These are phyloP conservation scores for Ennomos fuscantarius DNA, from an alignment of 2,888 invertebrate genomes.

Conservation along the genomic window DNA sequence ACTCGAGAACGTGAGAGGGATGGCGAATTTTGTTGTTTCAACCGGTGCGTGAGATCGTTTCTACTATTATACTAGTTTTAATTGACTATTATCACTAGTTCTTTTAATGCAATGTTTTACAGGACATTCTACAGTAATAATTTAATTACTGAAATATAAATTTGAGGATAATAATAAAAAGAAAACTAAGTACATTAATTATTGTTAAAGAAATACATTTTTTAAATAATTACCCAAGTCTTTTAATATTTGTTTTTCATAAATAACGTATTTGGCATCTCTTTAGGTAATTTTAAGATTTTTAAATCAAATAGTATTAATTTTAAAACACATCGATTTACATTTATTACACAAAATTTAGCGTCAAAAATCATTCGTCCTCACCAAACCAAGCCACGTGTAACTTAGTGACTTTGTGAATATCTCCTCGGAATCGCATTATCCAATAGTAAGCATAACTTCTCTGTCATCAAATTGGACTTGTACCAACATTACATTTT, in stretches of 20 bases:
- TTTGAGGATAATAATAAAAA: too few species aligned
- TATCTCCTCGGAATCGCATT: conserved; percentile 10
- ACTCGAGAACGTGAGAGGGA: conserved; percentile 48
- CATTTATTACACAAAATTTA: neutral
- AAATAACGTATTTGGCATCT: too few species aligned
- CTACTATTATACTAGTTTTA: conserved; percentile 7
- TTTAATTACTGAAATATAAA: too few species aligned
- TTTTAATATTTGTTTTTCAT: too few species aligned
- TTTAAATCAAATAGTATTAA: too few species aligned
- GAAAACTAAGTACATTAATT: neutral
- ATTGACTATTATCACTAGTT: neutral
- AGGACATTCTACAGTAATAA: too few species aligned
- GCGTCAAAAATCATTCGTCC: neutral
- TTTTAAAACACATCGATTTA: too few species aligned
- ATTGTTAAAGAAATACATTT: too few species aligned
- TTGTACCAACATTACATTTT: conserved; percentile 40
- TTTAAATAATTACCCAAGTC: too few species aligned
- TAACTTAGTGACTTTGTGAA: conserved; percentile 17
- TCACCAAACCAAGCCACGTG: conserved; percentile 15
- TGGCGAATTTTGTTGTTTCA: conserved; percentile 39
- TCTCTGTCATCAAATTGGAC: conserved; percentile 38
- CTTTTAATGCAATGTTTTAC: too few species aligned
- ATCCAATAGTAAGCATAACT: conserved; percentile 10
- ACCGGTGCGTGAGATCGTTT: conserved; percentile 22
- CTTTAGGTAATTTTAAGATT: too few species aligned